phyloP scores from a whole-genome alignment of 2,113 vertebrate species.

The Vireo altiloquus region DNA sequence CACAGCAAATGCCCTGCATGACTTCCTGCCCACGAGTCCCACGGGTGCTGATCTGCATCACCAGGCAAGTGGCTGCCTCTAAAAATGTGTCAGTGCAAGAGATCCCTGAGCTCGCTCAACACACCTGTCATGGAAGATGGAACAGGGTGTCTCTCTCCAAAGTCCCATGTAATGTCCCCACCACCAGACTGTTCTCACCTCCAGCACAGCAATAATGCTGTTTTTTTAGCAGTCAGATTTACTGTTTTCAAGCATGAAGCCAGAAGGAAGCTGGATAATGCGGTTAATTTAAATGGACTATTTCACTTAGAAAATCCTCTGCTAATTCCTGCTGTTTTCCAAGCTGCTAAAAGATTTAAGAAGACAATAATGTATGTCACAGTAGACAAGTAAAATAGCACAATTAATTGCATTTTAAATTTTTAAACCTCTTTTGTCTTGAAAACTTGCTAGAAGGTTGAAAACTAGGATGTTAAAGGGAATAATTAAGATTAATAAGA shows the following conservation, averaged over 20 bases:
- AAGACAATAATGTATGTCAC: not conserved
- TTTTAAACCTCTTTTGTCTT: not conserved
- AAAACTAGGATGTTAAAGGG: not conserved
- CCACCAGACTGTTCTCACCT: not conserved
- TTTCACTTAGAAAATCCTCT: not conserved
- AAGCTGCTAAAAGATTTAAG: not conserved
- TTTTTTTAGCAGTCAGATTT: not conserved
- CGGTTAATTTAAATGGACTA: not conserved
- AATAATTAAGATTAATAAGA: not conserved
- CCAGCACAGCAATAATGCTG: not conserved
- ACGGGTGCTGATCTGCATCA: not conserved
- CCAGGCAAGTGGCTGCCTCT: not conserved
- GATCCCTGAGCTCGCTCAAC: not conserved
- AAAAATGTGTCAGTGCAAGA: fast-evolving
- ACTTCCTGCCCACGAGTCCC: fast-evolving
- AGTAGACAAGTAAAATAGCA: not conserved
- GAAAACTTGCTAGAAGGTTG: not conserved
- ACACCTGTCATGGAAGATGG: fast-evolving
- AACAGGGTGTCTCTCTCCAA: not conserved
- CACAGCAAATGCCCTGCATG: not conserved
- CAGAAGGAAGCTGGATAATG: not conserved
- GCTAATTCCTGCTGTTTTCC: not conserved
- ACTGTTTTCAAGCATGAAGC: not conserved
- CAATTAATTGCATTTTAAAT: not conserved
- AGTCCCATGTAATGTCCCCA: fast-evolving